A percentile compares a stretch with the other conserved stretches of the same genome.
Evolutionary conservation across 1,140 invertebrate species (phyloP).

Genomic region (Drosophila busckii): DNA sequence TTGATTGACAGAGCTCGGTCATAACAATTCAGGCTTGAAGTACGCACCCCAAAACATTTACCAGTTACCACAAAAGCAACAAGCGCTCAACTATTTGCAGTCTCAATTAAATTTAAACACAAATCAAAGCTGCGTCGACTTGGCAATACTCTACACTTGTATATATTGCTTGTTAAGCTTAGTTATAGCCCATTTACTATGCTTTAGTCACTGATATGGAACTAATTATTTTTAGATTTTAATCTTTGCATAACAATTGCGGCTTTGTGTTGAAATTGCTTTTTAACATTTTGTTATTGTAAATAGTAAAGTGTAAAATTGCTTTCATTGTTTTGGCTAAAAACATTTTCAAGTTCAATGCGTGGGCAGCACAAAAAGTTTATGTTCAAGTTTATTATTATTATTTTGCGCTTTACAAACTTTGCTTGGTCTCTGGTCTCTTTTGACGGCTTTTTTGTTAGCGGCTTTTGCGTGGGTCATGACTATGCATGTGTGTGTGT

Average conservation of each 20-base stretch:
- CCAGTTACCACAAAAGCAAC: constrained; percentile 32
- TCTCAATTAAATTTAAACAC: constrained; percentile 32
- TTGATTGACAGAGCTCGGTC: constrained; percentile 59
- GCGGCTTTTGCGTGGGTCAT: constrained; percentile 60
- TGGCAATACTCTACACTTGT: too few species aligned
- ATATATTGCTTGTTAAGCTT: too few species aligned
- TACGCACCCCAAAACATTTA: constrained; percentile 58
- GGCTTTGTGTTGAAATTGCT: constrained; percentile 25
- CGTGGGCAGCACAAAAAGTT: constrained; percentile 45
- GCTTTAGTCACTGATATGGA: too few species aligned
- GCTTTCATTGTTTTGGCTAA: constrained; percentile 35
- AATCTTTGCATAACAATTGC: constrained; percentile 41
- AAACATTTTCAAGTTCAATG: constrained; percentile 68
- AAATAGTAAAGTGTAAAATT: constrained; percentile 24
- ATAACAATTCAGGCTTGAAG: constrained; percentile 60
- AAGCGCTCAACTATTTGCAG: constrained; percentile 42
- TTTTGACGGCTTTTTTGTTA: constrained; percentile 13
- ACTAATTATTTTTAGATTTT: too few species aligned
- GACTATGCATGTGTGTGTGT: constrained; percentile 7
- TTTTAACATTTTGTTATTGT: constrained; percentile 19
- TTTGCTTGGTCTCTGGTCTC: constrained; percentile 15
- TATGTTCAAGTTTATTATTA: constrained; percentile 20
- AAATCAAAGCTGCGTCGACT: too few species aligned
- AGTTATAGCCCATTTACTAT: too few species aligned
- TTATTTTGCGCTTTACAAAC: constrained; percentile 4